Conservation (phyloP, 2,113 vertebrate species). For the Chinchilla lanigera region DNA sequence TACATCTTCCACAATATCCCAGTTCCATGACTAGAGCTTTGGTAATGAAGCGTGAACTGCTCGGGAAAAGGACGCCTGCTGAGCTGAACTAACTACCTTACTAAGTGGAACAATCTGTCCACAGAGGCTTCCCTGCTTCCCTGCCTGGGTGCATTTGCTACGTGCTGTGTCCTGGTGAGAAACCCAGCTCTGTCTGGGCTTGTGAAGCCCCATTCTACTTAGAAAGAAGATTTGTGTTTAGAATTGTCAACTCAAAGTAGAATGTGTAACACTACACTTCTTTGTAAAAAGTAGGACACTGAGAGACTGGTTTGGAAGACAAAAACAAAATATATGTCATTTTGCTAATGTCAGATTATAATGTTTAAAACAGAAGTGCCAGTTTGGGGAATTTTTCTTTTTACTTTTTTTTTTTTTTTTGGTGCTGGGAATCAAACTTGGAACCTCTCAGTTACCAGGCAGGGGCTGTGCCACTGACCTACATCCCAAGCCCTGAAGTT, state of each 20-base stretch:
- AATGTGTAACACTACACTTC: not conserved
- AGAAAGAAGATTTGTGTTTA: not conserved
- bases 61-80: not conserved
- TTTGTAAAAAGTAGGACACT: not conserved
- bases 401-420: no score
- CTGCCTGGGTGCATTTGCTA: not conserved
- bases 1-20: not conserved
- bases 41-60: not conserved
- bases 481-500: not conserved
- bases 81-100: not conserved
- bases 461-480: no score
- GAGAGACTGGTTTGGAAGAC: slow-evolving; percentile 4
- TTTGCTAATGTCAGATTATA: not conserved
- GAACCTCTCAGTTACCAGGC: no score
- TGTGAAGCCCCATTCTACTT: not conserved
- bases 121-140: not conserved
- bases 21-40: not conserved
- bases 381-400: no score
- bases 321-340: not conserved
- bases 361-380: not conserved
- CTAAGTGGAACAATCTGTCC: not conserved
- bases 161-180: not conserved
- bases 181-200: not conserved
- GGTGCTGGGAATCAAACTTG: no score
- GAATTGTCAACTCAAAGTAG: slow-evolving; percentile 3